These are phyloP conservation scores for Galeruca laticollis DNA, from an alignment of 2,888 invertebrate species.

Conservation along the genomic window DNA sequence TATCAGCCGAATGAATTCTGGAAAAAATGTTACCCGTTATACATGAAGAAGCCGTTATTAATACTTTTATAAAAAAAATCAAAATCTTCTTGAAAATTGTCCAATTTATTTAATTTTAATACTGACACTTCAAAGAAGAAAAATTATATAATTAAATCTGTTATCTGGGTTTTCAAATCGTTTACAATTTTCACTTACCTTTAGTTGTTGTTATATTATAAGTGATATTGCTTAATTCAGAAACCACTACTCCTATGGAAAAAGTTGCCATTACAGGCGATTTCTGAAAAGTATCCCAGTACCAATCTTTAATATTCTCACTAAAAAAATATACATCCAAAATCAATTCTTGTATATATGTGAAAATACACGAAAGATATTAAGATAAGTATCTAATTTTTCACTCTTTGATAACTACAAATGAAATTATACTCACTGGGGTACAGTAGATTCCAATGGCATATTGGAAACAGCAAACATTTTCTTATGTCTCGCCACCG, in stretches of 20 bases:
- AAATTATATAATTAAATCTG: too few relatives aligned
- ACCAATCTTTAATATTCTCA: constrained; percentile 71
- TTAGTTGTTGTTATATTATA: constrained; percentile 54
- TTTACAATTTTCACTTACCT: constrained; percentile 36
- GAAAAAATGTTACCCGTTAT: too few relatives aligned
- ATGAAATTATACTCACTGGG: constrained; percentile 70
- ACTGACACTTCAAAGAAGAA: too few relatives aligned
- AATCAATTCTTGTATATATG: too few relatives aligned
- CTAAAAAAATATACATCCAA: constrained; percentile 60
- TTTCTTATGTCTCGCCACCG: constrained; percentile 72
- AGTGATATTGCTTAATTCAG: constrained; percentile 69
- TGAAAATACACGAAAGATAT: constrained; percentile 3
- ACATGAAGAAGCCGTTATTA: too few relatives aligned
- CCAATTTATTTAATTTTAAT: too few relatives aligned
- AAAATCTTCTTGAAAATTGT: too few relatives aligned
- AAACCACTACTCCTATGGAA: constrained; percentile 79
- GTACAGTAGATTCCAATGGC: constrained; percentile 70
- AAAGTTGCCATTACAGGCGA: constrained; percentile 84
- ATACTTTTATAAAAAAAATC: too few relatives aligned
- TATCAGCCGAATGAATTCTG: too few relatives aligned
- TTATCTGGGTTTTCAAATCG: too few relatives aligned
- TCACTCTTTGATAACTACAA: constrained; percentile 9
- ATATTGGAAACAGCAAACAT: constrained; percentile 76
- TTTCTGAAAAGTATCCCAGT: constrained; percentile 77
- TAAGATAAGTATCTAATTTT: not conserved